These are phyloP conservation scores for Sternarchorhynchus goeldii DNA, from an alignment of 2,797 vertebrate genomes.

Conservation along the genomic window DNA sequence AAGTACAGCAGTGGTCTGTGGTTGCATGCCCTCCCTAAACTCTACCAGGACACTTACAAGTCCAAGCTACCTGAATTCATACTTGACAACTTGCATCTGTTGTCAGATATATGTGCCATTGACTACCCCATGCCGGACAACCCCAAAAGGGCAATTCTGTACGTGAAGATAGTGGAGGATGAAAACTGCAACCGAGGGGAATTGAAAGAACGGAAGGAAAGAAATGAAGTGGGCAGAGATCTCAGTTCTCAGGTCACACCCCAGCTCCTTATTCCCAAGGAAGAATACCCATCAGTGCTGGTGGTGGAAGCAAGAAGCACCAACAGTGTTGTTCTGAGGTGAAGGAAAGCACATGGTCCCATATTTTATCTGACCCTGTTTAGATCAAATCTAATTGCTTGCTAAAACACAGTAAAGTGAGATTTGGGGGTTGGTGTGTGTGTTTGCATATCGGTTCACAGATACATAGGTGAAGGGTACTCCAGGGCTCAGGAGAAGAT, in stretches of 20 bases:
- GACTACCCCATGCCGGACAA: slow-evolving; percentile 88
- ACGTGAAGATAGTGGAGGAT: slow-evolving; percentile 77
- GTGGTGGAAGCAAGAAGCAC: slow-evolving; percentile 90
- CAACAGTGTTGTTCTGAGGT: slow-evolving; percentile 89
- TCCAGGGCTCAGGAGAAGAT: slow-evolving; percentile 92
- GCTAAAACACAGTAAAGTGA: neutral
- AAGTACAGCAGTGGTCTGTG: slow-evolving; percentile 92
- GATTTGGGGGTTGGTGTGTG: neutral
- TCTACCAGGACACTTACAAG: slow-evolving; percentile 90
- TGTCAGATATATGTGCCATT: slow-evolving; percentile 87
- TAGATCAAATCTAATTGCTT: neutral
- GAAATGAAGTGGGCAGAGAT: slow-evolving; percentile 61
- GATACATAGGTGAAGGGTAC: slow-evolving; percentile 92
- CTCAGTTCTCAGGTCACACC: slow-evolving; percentile 74
- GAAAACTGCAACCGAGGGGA: slow-evolving; percentile 71
- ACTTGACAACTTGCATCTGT: slow-evolving; percentile 82
- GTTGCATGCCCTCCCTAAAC: slow-evolving; percentile 91
- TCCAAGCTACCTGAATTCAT: slow-evolving; percentile 82
- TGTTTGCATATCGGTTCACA: slow-evolving; percentile 58
- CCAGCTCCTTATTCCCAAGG: slow-evolving; percentile 83
- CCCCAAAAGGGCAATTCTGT: slow-evolving; percentile 91
- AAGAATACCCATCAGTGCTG: slow-evolving; percentile 89
- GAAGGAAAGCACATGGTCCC: slow-evolving; percentile 39
- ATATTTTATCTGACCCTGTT: neutral
- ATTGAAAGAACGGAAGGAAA: slow-evolving; percentile 54